A percentile compares a stretch with the other conserved stretches of the same genome.
These are phyloP conservation scores for Oriolus oriolus DNA, from an alignment of 2,113 vertebrate species.

Conservation along the genomic window DNA sequence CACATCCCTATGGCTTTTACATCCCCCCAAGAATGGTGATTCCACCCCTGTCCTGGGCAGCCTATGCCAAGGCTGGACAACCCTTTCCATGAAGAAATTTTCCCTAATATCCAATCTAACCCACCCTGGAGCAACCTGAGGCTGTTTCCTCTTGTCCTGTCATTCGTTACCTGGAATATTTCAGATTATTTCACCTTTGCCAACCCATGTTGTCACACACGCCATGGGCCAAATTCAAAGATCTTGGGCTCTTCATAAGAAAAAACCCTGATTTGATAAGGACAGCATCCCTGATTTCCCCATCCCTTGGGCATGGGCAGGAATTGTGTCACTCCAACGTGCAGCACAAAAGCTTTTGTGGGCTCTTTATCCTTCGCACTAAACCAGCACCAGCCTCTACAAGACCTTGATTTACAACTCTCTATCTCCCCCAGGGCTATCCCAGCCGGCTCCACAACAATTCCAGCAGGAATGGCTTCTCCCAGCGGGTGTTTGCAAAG, in stretches of 20 bases:
- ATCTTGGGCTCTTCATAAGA: background rate
- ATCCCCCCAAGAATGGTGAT: background rate
- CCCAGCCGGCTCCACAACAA: rapidly evolving
- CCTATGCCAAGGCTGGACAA: background rate
- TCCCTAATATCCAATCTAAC: background rate
- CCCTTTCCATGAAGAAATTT: background rate
- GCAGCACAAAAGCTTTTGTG: background rate
- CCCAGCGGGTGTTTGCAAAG: background rate
- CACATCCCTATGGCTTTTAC: background rate
- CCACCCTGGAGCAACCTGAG: background rate
- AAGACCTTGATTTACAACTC: background rate
- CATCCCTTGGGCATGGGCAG: background rate
- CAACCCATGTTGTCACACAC: rapidly evolving
- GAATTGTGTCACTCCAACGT: background rate
- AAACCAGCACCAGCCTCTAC: background rate
- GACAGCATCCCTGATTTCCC: background rate
- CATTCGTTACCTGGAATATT: background rate
- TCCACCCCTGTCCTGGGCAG: background rate
- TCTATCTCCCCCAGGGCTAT: background rate
- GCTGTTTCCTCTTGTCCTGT: background rate
- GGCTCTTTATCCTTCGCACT: background rate
- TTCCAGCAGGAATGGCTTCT: background rate
- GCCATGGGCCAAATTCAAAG: background rate
- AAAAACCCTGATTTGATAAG: background rate
- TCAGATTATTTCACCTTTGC: background rate